Conservation (phyloP, 1,140 invertebrate species). For the Planococcus citri region DNA sequence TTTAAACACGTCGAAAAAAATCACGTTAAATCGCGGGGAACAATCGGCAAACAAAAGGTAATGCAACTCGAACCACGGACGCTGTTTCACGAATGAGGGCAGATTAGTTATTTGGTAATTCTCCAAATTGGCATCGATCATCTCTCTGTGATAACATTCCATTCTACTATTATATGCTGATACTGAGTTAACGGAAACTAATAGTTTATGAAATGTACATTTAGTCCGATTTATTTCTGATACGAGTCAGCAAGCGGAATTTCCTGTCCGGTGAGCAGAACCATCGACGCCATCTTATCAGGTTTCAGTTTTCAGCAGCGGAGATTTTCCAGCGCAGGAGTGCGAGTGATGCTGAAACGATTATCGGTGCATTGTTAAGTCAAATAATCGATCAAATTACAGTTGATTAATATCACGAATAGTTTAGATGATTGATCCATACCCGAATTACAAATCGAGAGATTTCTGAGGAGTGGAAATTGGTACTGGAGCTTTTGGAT, state of each 20-base stretch:
- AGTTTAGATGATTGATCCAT: no score
- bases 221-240: background rate
- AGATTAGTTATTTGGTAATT: constrained; percentile 17
- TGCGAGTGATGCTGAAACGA: no score
- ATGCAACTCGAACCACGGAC: constrained; percentile 12
- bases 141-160: constrained; percentile 15
- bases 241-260: background rate
- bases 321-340: no score
- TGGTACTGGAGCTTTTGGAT: no score
- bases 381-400: no score
- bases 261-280: no score
- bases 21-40: constrained; percentile 1
- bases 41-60: constrained; percentile 15
- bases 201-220: background rate
- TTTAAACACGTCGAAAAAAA: background rate
- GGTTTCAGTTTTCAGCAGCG: no score
- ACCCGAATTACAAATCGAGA: no score
- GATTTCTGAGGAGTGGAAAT: no score
- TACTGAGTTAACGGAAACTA: background rate
- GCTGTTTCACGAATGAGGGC: constrained; percentile 15
- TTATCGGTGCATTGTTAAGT: no score
- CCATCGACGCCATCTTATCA: no score
- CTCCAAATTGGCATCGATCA: constrained; percentile 19
- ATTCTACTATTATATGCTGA: constrained; percentile 9
- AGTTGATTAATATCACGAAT: no score